Evolutionary conservation across 2,113 vertebrate genomes (phyloP), one percentile per base, ranked within the genome.

Genomic region (Gymnogyps californianus): DNA sequence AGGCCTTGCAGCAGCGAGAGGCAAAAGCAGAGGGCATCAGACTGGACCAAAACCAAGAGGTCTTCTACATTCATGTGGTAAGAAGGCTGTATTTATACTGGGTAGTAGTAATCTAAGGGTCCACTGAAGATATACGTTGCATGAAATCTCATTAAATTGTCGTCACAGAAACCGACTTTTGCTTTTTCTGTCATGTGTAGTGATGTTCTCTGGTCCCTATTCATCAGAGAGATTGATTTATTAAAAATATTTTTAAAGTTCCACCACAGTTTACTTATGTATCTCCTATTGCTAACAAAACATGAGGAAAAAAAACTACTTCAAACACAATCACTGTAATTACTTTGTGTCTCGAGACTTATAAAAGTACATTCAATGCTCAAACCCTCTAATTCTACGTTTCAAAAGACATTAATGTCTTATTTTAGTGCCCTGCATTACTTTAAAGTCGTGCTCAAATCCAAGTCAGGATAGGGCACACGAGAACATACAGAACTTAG

Each of bases 321-420:
- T 92, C 54, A 83, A 90, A 90, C 47, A 78, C 51, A 88, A 87
- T 16, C 46, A 54, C 83, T 92, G 96, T 90, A 93, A 94, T 93
- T 95, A 96, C 55, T 77, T 90, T 75, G 44, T 85, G 70, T 58
- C 91, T 83, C 0, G 10, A 93, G 76, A 92, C 69, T 86, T 75
- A 81, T 85, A 79, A 67, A 77, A 83, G 40, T 83, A 80, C 49
- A 76, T 65, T 69, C 62, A 66, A 52, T 80, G 67, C 79, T 87
- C 70, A 87, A 82, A 69, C 44, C 42, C 72, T 54, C 77, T 58
- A 92, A 89, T 88, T 80, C 80, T 83, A 42, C 69, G 24, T 91
- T 89, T 89, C 38, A 83, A 83, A 92, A 90, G 7, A 54, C 67
- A 77, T 85, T 93, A 70, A 59, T 82, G 58, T 82, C 78, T 74